Evolutionary conservation across 64 coral and sea anemone species (phyloP), one percentile per base, ranked within the genome.

Genomic region (Orbicella faveolata): DNA sequence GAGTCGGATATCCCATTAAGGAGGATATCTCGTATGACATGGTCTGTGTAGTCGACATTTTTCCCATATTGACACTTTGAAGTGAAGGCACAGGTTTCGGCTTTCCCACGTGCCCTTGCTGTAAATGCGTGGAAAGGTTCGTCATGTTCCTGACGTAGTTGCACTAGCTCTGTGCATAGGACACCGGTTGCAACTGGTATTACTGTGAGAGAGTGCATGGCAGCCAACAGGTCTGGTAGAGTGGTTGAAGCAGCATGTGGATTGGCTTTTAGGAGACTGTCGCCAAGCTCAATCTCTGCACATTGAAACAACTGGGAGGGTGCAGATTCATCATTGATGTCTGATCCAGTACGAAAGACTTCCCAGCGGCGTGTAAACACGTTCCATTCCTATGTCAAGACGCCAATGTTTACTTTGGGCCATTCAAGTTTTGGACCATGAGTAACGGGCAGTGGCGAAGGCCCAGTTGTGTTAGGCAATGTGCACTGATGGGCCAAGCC

Each of bases 241-340:
- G 93, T 53, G 15, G 33, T 67, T 8, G 88, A 90, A 12, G 87
- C 64, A 26, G 81, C 75, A 18, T 89, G 52, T 2, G 79, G 69
- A 34, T 94, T 90, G 36, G 48, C 51, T 90, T 94, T 94, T 14
- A 94, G 54, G 3, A 90, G 14, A 36, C 87, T 90, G 81, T 94
- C 88, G 19, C 88, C 81, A 13, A 94, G 88, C 33, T 78, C 74
- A 66, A 75, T 68, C 26, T 66, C 93, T 59, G 93, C 81, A 21
- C 93, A 94, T 39, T 90, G 88, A 19, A 90, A 94, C 66, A 87
- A 35, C 52, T 90, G 88, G 62, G 80, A 89, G 63, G 93, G 80
- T 10, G 88, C 88, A 23, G 63, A 78, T 21, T 21, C 36, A 37
- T 84, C 81, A 36, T 85, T 75, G 17, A 94, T 90, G 74, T 88